Base-by-base conservation (phyloP, 2,888 invertebrate species). In the Nymphalis polychloros region DNA sequence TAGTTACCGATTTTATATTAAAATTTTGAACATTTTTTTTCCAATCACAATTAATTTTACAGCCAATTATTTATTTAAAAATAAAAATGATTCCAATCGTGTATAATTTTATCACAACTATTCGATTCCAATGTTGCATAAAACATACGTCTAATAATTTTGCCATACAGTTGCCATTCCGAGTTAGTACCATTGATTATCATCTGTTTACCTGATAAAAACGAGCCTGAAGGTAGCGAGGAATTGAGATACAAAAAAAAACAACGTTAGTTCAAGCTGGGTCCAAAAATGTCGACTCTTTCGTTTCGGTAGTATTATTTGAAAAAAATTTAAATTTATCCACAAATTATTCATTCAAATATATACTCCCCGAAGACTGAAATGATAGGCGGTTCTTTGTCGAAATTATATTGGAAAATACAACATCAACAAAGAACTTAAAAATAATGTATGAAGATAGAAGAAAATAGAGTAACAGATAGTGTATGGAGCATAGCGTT, bases 201-300 rank as follows among this genome's bases (percentile, higher is more conserved):
- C 71, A 84, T 81, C 85, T 94, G 94, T 95, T 96, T 96, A 96
- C 96, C 96, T 96, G 96, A 96, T 94, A 96, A 94, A 94, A 96
- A 96, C 94, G 96, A 95, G 95, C 95, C 95, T 95, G 95, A 94
- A 94, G 94, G 94, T 94, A 94, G 95, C 95, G 94, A 94, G 93
- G 94, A 94, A 93, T 92, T 79, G 84, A 91, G 88, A 90, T 92
- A 92, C 91, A 93, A 90, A 87, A 89, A 87, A 89, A 93, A 85
- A 91, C 79, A 92, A 83, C 85, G 93, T 94, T 94, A 94, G 93
- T 94, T 84, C 79, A 89, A 87, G 85, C 84, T 81, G 74, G 75
- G 76, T 73, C 64, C 60, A 72, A 73, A 41, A 73, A 67, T 74
- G 74, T 73, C 55, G 60, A 52, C 50, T 67, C 52, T 66, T 68